Conservation (phyloP, 2,888 invertebrate genomes). For the Ormyrus nitidulus region DNA sequence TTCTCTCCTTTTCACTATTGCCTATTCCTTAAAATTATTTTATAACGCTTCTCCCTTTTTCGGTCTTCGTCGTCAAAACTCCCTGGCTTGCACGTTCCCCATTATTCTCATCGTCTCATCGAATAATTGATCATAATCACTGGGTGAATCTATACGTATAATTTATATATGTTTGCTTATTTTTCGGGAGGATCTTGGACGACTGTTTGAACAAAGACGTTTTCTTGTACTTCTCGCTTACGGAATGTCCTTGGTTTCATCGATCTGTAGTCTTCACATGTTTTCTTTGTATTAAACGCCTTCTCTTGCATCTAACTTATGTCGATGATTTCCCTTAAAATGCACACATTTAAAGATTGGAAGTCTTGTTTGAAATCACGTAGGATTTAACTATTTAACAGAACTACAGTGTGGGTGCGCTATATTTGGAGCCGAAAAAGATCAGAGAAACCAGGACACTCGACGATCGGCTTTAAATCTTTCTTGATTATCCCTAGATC, state of each 20-base stretch:
- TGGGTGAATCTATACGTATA: conserved; percentile 53
- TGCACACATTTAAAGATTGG: conserved; percentile 31
- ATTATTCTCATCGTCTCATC: conserved; percentile 3
- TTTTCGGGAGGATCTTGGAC: conserved; percentile 50
- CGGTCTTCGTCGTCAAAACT: conserved; percentile 14
- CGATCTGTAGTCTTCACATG: background rate
- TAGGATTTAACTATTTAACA: conserved; percentile 22
- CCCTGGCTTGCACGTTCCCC: background rate
- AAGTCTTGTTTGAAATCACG: conserved; percentile 30
- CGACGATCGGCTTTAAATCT: conserved; percentile 32
- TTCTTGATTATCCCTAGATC: conserved; percentile 27
- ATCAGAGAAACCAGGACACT: conserved; percentile 43
- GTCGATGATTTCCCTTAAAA: background rate
- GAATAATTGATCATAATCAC: conserved; percentile 68
- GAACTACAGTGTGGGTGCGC: conserved; percentile 13
- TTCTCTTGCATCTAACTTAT: background rate
- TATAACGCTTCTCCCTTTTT: conserved; percentile 4
- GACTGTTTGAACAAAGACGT: conserved; percentile 51
- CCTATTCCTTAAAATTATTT: conserved; percentile 32
- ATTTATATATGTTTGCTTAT: conserved; percentile 59
- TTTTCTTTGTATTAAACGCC: no score
- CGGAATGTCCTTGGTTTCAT: conserved; percentile 32
- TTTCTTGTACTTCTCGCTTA: conserved; percentile 41
- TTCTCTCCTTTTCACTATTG: conserved; percentile 56
- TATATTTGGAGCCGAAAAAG: conserved; percentile 24